Evolutionary conservation across 2,113 vertebrate genomes (phyloP).

Genomic region (Neotoma lepida): DNA sequence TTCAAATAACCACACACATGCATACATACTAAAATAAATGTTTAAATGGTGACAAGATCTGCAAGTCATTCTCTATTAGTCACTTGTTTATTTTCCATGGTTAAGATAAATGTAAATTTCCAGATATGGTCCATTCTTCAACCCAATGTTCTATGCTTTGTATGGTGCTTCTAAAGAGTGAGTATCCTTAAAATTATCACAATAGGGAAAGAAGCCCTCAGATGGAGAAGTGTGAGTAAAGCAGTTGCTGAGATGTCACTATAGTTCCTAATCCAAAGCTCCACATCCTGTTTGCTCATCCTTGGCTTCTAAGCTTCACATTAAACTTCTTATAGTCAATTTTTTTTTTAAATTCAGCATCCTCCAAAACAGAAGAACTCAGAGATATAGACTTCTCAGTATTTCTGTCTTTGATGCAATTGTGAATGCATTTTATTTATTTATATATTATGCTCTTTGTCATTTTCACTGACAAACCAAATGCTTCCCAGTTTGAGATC

Average conservation of each 20-base stretch:
- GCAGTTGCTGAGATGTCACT: constrained; percentile 86
- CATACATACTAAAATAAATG: neutral
- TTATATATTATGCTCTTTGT: constrained; percentile 91
- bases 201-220: constrained; percentile 91
- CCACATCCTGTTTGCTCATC: constrained; percentile 91
- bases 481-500: constrained; percentile 92
- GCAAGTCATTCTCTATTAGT: constrained; percentile 86
- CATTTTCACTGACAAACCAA: constrained; percentile 91
- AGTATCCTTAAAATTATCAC: constrained; percentile 92
- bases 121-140: constrained; percentile 89
- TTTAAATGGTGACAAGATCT: constrained; percentile 85
- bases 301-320: constrained; percentile 92
- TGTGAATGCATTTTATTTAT: constrained; percentile 90
- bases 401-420: constrained; percentile 91
- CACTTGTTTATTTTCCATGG: constrained; percentile 85
- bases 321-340: constrained; percentile 92
- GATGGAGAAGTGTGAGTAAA: constrained; percentile 85
- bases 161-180: constrained; percentile 91
- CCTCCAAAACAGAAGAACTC: constrained; percentile 89
- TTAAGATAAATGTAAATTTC: constrained; percentile 90
- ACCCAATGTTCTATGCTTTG: constrained; percentile 85
- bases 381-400: constrained; percentile 89
- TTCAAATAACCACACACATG: neutral
- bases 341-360: constrained; percentile 91
- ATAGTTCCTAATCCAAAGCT: constrained; percentile 85